Evolutionary conservation across 2,113 vertebrate genomes (phyloP).

Genomic region (Oncorhynchus masou): DNA sequence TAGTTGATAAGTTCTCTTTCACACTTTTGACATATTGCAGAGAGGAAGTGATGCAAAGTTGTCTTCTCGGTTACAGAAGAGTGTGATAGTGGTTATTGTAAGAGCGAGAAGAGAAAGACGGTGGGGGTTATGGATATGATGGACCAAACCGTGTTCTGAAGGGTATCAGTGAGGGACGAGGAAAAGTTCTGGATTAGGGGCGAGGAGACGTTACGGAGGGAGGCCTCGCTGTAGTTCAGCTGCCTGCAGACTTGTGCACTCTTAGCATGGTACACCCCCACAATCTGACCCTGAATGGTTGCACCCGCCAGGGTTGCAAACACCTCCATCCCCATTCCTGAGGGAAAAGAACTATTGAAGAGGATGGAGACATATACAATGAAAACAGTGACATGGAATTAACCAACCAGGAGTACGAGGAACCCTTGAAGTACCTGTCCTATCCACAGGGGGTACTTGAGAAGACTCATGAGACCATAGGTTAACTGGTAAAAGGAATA

Average conservation of each 20-base stretch:
- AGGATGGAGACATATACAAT: background rate
- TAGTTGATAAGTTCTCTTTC: background rate
- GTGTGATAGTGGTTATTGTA: background rate
- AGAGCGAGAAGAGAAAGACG: background rate
- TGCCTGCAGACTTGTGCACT: constrained; percentile 25
- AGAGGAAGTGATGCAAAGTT: background rate
- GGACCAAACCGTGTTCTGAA: constrained; percentile 39
- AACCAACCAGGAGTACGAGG: too few relatives aligned
- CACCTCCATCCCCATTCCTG: constrained; percentile 73
- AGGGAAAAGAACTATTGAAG: background rate
- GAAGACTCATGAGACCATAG: too few relatives aligned
- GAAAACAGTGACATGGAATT: background rate
- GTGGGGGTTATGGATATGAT: background rate
- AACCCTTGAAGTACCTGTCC: too few relatives aligned
- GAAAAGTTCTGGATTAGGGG: constrained; percentile 23
- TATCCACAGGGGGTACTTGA: too few relatives aligned
- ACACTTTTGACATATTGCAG: background rate
- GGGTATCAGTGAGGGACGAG: constrained; percentile 10
- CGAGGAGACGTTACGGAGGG: constrained; percentile 29
- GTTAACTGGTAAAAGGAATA: too few relatives aligned
- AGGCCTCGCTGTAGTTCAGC: constrained; percentile 28
- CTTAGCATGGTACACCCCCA: constrained; percentile 60
- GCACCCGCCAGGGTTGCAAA: constrained; percentile 59
- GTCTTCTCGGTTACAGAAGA: background rate
- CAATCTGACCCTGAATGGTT: constrained; percentile 69